phyloP scores from a whole-genome alignment of 2,888 invertebrate genomes.

The Sabatieria punctata region DNA sequence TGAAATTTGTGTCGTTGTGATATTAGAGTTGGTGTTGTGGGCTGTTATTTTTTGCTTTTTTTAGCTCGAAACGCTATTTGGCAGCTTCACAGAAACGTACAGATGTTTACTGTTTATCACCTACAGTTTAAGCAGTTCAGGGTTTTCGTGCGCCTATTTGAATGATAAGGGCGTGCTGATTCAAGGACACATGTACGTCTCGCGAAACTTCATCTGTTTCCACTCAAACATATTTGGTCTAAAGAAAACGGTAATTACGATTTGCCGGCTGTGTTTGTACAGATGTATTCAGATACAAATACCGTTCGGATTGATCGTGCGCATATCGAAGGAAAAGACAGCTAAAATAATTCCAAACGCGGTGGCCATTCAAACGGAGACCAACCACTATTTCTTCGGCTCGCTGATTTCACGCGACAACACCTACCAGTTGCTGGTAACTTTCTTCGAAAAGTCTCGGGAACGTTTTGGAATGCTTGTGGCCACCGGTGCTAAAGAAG shows the following conservation, averaged over 20 bases:
- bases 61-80: too few relatives aligned
- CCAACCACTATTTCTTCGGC: slow-evolving; percentile 38
- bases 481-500: too few relatives aligned
- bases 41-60: too few relatives aligned
- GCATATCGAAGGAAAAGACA: slow-evolving; percentile 79
- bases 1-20: too few relatives aligned
- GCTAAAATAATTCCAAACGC: slow-evolving; percentile 86
- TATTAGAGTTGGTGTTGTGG: too few relatives aligned
- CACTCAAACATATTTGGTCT: slow-evolving; percentile 89
- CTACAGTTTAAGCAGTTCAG: too few relatives aligned
- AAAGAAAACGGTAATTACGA: slow-evolving; percentile 59
- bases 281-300: slow-evolving; percentile 54
- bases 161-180: slow-evolving; percentile 59
- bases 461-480: too few relatives aligned
- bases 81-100: too few relatives aligned
- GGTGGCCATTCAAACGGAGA: slow-evolving; percentile 65
- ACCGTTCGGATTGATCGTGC: slow-evolving; percentile 62
- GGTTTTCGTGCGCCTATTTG: slow-evolving; percentile 78
- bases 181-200: slow-evolving; percentile 82
- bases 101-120: too few relatives aligned
- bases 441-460: slow-evolving; percentile 15
- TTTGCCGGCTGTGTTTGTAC: slow-evolving; percentile 14
- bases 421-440: slow-evolving; percentile 29
- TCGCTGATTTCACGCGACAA: slow-evolving; percentile 33
- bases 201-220: slow-evolving; percentile 83